phyloP scores from a whole-genome alignment of 2,113 vertebrate species.

The Scomber colias region DNA sequence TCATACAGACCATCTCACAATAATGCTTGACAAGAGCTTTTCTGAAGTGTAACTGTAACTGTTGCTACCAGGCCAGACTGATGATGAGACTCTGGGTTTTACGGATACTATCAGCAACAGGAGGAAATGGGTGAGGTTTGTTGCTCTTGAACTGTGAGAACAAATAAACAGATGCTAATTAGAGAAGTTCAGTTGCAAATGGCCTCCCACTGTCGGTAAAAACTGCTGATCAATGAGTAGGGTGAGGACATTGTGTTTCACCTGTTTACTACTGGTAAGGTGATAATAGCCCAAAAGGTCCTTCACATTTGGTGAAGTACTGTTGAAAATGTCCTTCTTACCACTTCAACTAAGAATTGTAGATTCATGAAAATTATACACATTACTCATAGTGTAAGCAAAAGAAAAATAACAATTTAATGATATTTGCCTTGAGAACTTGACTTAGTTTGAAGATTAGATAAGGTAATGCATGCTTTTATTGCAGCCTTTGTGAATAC shows the following conservation, averaged over 20 bases:
- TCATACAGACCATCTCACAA: neutral
- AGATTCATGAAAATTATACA: neutral
- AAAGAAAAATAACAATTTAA: too few species aligned
- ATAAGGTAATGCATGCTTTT: neutral
- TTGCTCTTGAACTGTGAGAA: slow-evolving; percentile 68
- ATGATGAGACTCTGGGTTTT: slow-evolving; percentile 39
- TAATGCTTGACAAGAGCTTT: neutral
- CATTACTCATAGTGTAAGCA: too few species aligned
- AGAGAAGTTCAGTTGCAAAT: slow-evolving; percentile 67
- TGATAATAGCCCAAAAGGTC: slow-evolving; percentile 65
- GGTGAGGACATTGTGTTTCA: slow-evolving; percentile 1
- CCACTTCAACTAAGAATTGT: neutral
- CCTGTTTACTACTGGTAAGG: slow-evolving; percentile 49
- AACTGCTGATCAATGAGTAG: slow-evolving; percentile 45
- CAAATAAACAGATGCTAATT: slow-evolving; percentile 72
- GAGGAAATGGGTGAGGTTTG: slow-evolving; percentile 69
- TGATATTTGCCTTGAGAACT: too few species aligned
- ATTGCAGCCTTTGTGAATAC: neutral
- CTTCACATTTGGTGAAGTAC: slow-evolving; percentile 5
- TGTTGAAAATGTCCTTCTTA: neutral
- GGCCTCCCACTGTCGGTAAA: slow-evolving; percentile 60
- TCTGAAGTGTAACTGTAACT: slow-evolving; percentile 5
- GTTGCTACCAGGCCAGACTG: slow-evolving; percentile 7
- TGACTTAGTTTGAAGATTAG: neutral
- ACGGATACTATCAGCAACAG: slow-evolving; percentile 45